Conservation (phyloP, 2,797 vertebrate species). For the Spinus pinus region DNA sequence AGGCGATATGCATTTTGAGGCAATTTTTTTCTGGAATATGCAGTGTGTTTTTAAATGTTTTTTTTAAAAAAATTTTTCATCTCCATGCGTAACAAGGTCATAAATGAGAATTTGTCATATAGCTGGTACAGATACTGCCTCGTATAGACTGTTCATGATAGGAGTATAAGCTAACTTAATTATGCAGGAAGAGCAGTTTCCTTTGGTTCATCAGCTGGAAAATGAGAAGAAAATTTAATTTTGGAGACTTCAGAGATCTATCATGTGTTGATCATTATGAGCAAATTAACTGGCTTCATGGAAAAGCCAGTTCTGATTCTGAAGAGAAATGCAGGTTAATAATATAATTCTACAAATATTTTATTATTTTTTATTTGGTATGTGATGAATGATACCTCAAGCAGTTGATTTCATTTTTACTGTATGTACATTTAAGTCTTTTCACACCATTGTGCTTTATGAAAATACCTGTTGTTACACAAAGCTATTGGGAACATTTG, state of each 20-base stretch:
- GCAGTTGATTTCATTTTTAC: background rate
- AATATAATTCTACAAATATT: background rate
- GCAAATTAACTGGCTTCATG: conserved; percentile 3
- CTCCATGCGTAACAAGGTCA: background rate
- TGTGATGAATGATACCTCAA: background rate
- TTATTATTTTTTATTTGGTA: background rate
- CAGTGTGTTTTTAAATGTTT: background rate
- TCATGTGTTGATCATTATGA: conserved; percentile 14
- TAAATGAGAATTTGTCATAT: background rate
- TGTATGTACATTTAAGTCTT: background rate
- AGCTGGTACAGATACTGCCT: background rate
- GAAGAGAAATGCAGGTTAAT: background rate
- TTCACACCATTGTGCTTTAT: background rate
- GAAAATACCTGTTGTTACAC: background rate
- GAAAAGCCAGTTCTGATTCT: background rate
- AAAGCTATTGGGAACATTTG: background rate
- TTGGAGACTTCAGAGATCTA: background rate
- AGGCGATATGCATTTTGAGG: background rate
- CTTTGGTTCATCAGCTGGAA: conserved; percentile 34
- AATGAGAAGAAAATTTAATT: conserved; percentile 20
- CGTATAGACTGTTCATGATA: background rate
- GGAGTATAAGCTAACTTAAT: conserved; percentile 1
- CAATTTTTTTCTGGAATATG: background rate
- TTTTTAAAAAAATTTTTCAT: background rate
- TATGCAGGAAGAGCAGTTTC: conserved; percentile 2